Evolutionary conservation across 2,797 vertebrate genomes (phyloP).

Genomic region (Caiman crocodilus): DNA sequence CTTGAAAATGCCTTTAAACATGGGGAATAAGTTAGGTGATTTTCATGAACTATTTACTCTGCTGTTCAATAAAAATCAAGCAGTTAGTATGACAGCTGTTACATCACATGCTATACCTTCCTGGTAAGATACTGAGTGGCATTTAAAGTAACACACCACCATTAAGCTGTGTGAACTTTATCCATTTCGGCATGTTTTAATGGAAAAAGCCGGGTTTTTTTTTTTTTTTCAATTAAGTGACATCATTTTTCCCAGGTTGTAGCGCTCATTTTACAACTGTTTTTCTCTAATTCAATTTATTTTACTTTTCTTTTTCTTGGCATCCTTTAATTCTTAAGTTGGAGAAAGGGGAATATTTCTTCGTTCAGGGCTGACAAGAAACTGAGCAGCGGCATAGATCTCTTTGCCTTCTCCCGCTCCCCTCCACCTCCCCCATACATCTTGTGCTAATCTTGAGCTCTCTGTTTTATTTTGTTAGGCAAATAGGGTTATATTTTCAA

Average conservation of each 20-base stretch:
- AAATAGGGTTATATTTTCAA: constrained; percentile 4
- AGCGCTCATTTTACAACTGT: constrained; percentile 71
- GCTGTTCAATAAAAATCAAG: constrained; percentile 62
- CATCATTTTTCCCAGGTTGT: constrained; percentile 71
- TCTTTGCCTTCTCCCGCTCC: not conserved
- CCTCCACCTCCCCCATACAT: not conserved
- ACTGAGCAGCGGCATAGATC: not conserved
- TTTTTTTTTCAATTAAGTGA: constrained; percentile 70
- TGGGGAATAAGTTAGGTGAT: constrained; percentile 52
- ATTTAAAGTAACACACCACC: constrained; percentile 72
- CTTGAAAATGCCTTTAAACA: constrained; percentile 51
- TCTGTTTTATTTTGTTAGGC: not conserved
- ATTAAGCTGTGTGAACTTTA: constrained; percentile 74
- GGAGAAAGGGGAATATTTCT: not conserved
- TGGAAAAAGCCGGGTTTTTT: constrained; percentile 63
- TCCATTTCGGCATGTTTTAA: constrained; percentile 72
- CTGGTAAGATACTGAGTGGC: constrained; percentile 66
- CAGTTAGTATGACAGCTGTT: constrained; percentile 76
- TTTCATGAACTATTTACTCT: constrained; percentile 67
- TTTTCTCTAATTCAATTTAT: constrained; percentile 77
- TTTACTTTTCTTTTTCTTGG: constrained; percentile 73
- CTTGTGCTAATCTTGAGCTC: constrained; percentile 25
- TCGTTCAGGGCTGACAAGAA: fast-evolving
- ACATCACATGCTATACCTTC: constrained; percentile 57
- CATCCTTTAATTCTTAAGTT: constrained; percentile 39